Percentiles rank a stretch among this genome's conserved stretches.
Conservation (phyloP, 2,888 invertebrate species). For the Cistogaster globosa region DNA sequence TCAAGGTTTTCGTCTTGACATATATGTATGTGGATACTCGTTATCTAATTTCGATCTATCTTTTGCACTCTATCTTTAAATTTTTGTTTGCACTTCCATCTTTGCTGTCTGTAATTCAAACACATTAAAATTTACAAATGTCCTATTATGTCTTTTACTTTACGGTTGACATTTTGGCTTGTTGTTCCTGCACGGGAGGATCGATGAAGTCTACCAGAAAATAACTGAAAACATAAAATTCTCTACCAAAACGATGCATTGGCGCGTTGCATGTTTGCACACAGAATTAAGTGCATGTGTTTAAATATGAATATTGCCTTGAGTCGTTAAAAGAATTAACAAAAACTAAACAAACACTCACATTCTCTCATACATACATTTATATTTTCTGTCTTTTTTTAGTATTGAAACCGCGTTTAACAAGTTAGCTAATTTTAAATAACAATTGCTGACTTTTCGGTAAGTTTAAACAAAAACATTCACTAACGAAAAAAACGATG, state of each 20-base stretch:
- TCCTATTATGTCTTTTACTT: neutral
- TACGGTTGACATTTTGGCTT: constrained; percentile 46
- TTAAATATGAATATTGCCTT: constrained; percentile 31
- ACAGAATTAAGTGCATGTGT: constrained; percentile 29
- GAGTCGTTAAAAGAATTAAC: constrained; percentile 20
- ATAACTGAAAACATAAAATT: constrained; percentile 9
- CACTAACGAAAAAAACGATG: neutral
- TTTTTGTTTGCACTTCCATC: neutral
- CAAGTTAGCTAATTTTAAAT: neutral
- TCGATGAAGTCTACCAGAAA: neutral
- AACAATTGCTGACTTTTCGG: neutral
- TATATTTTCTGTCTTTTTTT: neutral
- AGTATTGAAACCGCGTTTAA: neutral
- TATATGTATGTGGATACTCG: too few relatives aligned
- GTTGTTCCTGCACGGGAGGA: constrained; percentile 1
- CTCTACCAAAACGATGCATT: neutral
- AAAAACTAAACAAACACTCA: neutral
- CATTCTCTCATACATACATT: neutral
- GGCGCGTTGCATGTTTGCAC: constrained; percentile 22
- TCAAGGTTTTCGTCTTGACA: too few relatives aligned
- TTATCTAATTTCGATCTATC: too few relatives aligned
- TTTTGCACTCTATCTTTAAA: too few relatives aligned
- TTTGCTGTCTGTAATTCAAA: neutral
- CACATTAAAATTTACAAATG: neutral
- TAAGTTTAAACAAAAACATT: too few relatives aligned